Base-by-base conservation (phyloP, 2,888 invertebrate genomes). In the Neoitamus cyanurus region DNA sequence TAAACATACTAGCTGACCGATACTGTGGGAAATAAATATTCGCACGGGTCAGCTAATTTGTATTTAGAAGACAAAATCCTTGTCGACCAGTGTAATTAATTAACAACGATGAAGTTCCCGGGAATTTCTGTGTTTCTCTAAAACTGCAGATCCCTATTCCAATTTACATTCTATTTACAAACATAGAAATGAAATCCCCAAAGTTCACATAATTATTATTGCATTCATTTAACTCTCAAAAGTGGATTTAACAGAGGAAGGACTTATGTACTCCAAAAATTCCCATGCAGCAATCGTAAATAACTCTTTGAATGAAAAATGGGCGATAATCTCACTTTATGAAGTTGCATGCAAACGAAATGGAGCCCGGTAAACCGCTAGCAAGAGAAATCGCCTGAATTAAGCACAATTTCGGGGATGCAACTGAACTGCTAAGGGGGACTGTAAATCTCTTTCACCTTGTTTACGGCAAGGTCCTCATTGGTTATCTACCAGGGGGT, bases 241-340 rank as follows among this genome's bases (percentile, higher is more conserved):
- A 75, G 75, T 34, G 25, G 37, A 75, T 42, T 75, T 42, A 42
- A 42, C 42, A 13, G 11, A 20, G 37, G 20, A 75, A 42, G 42
- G 42, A 75, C 42, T 28, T 75, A 75, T 42, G 75, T 25, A 28
- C 13, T 42, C 75, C 75, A 37, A 75, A 75, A 75, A 75, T 42
- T 46, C 75, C 42, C 75, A 75, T 75, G 75, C 75, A 75, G 75
- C 75, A 75, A 37, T 42, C 75, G 42, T 75, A 75, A 75, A 75
- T 75, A 75, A 75, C 75, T 75, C 75, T 75, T 20, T 31, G 42
- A 42, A 75, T 75, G 75, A 75, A 75, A 75, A 75, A 75, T 75
- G 75, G 75, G 42, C 42, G 75, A 75, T 75, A 75, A 75, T 75
- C 75, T 75, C 42, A 42, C 28, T 75, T 75, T 75, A 75, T 75